Evolutionary conservation across 1,140 invertebrate genomes (phyloP), one percentile per base, ranked within the genome.

Genomic region (Ceratina calcarata): DNA sequence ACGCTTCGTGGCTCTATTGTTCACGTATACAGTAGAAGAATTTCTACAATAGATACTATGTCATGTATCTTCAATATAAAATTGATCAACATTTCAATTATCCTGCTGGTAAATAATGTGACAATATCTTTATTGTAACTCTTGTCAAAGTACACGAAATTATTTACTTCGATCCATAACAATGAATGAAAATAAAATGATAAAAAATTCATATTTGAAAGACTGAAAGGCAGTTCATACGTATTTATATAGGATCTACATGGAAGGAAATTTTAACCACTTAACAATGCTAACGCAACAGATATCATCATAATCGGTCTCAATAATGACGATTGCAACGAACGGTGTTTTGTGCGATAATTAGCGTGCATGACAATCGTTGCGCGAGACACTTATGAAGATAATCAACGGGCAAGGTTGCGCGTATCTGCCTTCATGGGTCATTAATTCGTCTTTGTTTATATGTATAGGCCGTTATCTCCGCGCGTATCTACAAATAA

Each of bases 371-470:
- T 13, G 16, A 32, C 16, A 55, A 37, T 64, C 24, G 66, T 62
- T 78, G 24, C 27, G 13, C 60, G 27, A 55, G 49, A 45, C 32
- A 37, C 74, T 24, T 60, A n/a, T 2, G 66, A 78, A 55, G 69
- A 60, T 78, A 71, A 78, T 53, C 10, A 18, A 53, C 16, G 45
- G 60, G 37, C 58, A 27, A 20, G 60, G 18, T 10, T 55, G 68
- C 60, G 45, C 62, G 60, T 62, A 64, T 78, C 76, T 15, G 1
- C 15, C 70, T 78, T 78, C 49, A 71, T n/a, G 51, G 68, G 51
- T 55, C 68, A 72, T 78, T 78, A 72, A 78, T 71, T 27, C 60
- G 15, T 78, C 58, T 78, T 78, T 57, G 60, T 78, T 78, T 72
- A 37, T n/a, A n/a, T n/a, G n/a, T 37, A 20, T 45, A 57, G 32